Conservation (phyloP, 2,797 vertebrate species). For the Nasua narica region DNA sequence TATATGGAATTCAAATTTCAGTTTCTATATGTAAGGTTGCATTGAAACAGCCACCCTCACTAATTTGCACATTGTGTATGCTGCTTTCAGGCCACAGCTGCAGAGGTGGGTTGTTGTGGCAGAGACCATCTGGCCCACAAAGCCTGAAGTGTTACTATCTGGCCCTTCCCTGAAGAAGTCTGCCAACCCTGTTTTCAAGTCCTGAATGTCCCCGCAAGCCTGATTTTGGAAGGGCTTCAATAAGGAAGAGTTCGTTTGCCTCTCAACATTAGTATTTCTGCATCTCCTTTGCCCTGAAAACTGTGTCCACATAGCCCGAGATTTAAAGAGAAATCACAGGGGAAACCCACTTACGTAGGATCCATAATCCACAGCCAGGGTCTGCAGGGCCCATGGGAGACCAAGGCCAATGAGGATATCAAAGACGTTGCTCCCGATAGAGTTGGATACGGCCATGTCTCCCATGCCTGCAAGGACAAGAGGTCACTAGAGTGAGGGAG, state of each 20-base stretch:
- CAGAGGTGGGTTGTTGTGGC: neutral
- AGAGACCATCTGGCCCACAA: neutral
- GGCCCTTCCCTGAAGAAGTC: neutral
- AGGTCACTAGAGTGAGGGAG: neutral
- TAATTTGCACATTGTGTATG: neutral
- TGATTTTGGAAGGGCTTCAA: neutral
- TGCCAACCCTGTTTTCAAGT: neutral
- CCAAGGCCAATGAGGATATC: slow-evolving; percentile 97
- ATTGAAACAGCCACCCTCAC: neutral
- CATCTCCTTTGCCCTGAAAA: neutral
- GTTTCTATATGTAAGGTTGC: neutral
- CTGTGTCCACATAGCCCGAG: accelerated
- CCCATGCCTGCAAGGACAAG: slow-evolving; percentile 89
- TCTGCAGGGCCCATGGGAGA: slow-evolving; percentile 95
- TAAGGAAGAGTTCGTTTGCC: neutral
- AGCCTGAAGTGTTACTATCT: neutral
- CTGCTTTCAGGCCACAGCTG: neutral
- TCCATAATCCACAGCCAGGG: slow-evolving; percentile 93
- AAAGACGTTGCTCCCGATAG: slow-evolving; percentile 97
- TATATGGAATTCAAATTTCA: neutral
- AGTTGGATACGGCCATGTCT: slow-evolving; percentile 98
- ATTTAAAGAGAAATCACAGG: neutral
- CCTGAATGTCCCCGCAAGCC: neutral
- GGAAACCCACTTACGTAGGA: slow-evolving; percentile 89
- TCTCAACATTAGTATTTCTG: neutral